Evolutionary conservation across 1,140 invertebrate genomes (phyloP).

Genomic region (Lepeophtheirus salmonis): DNA sequence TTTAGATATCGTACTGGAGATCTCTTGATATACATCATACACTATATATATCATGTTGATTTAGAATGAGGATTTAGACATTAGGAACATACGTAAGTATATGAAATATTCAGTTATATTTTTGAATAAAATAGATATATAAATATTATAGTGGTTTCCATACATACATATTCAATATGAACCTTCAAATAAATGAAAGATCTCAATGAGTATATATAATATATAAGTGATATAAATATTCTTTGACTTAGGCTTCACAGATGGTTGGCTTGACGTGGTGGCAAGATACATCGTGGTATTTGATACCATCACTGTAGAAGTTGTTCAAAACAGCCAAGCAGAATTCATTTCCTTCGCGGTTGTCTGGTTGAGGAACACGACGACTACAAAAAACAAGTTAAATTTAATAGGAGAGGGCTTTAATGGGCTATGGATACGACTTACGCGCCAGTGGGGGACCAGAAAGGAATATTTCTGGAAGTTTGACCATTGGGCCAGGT

Average conservation of each 20-base stretch:
- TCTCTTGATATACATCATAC: no score
- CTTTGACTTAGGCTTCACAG: conserved; percentile 38
- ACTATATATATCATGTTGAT: no score
- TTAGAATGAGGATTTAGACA: no score
- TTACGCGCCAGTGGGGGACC: background rate
- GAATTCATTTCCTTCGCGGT: conserved; percentile 72
- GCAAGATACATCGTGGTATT: conserved; percentile 79
- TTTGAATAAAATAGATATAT: background rate
- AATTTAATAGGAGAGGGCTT: background rate
- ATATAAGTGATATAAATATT: background rate
- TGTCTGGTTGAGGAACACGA: conserved; percentile 53
- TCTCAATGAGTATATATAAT: background rate
- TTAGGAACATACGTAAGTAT: no score
- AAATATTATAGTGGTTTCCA: background rate
- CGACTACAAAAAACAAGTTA: background rate
- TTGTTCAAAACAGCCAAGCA: conserved; percentile 73
- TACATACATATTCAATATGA: background rate
- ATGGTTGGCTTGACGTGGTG: conserved; percentile 79
- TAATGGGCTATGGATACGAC: background rate
- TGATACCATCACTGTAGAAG: conserved; percentile 76
- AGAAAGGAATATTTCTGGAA: background rate
- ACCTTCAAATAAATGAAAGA: background rate
- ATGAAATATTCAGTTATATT: no score
- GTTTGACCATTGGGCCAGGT: background rate
- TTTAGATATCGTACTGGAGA: no score